Base-by-base conservation (phyloP, 2,797 vertebrate species). In the Balearica regulorum region DNA sequence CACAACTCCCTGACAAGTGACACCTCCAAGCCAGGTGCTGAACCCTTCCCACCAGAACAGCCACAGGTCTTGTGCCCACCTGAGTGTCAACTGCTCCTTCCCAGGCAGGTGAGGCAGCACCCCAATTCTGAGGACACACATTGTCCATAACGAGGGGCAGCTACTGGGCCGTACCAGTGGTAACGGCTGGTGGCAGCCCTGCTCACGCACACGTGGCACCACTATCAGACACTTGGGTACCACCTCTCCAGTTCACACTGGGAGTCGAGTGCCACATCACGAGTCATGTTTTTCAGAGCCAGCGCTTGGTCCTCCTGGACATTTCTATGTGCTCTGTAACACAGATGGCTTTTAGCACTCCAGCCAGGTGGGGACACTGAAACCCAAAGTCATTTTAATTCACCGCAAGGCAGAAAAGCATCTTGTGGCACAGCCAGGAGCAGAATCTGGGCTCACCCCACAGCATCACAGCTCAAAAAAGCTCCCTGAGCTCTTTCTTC, bases 91-190 rank as follows among this genome's bases (percentile, higher is more conserved):
- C 39, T 9, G 39, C 29, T 58, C 25, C 53, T 8, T 31, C 51
- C 35, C 44, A 48, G 26, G 71, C n/a, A 41, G n/a, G 9, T 7
- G 14, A 46, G 15, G 49, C 18, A 48, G 25, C 3, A 28, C 31
- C 54, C 13, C 26, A 28, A 2, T 17, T 37, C 25, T 10, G 4
- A 80, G 54, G 7, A 37, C 0, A 1, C 26, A 11, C 16, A 1
- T 10, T 9, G 21, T 16, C 53, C n/a, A 2, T 9, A 48, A 28
- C 0, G 1, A 53, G 18, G n/a, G 21, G n/a, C n/a, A 46, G 44
- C 14, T 54, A 28, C 6, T 4, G 22, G 78, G 58, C 33, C 16
- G 3, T 2, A 16, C 6, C 37, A 14, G 33, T 11, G 55, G 55
- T 4, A 29, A 5, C 3, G 26, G 11, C 19, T 10, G 43, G 49